Evolutionary conservation across 2,797 vertebrate species (phyloP).

Genomic region (Urocyon cinereoargenteus): DNA sequence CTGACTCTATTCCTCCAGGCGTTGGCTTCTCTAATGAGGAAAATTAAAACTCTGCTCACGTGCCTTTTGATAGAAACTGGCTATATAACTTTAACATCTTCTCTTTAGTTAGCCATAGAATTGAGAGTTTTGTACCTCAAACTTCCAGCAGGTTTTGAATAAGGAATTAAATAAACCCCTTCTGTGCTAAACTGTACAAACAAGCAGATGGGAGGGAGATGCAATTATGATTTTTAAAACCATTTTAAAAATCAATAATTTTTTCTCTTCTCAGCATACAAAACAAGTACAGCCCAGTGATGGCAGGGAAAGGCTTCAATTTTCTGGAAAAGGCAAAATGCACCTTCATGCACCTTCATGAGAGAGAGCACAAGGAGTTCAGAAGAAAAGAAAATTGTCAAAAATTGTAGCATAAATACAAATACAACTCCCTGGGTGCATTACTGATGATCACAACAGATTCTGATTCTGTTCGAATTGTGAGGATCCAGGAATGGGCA

Average conservation of each 20-base stretch:
- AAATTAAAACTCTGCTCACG: background rate
- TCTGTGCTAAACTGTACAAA: background rate
- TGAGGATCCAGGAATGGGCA: background rate
- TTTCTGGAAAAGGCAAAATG: background rate
- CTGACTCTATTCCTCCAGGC: background rate
- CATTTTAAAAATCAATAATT: background rate
- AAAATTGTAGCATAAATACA: background rate
- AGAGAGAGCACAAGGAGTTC: background rate
- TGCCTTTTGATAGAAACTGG: background rate
- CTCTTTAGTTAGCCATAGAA: background rate
- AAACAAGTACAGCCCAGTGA: background rate
- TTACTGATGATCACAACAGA: background rate
- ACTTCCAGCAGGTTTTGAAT: background rate
- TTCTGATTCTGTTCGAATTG: background rate
- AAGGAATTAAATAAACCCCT: background rate
- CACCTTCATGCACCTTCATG: background rate
- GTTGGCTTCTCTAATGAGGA: background rate
- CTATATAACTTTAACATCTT: background rate
- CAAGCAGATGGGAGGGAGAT: slow-evolving; percentile 16
- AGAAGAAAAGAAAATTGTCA: background rate
- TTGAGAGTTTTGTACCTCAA: background rate
- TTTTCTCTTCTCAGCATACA: background rate
- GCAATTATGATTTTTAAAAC: background rate
- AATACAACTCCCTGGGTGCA: too few species aligned
- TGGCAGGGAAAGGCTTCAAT: background rate